These are phyloP conservation scores for Cephus pulcher DNA, from an alignment of 2,888 invertebrate genomes.

Conservation along the genomic window DNA sequence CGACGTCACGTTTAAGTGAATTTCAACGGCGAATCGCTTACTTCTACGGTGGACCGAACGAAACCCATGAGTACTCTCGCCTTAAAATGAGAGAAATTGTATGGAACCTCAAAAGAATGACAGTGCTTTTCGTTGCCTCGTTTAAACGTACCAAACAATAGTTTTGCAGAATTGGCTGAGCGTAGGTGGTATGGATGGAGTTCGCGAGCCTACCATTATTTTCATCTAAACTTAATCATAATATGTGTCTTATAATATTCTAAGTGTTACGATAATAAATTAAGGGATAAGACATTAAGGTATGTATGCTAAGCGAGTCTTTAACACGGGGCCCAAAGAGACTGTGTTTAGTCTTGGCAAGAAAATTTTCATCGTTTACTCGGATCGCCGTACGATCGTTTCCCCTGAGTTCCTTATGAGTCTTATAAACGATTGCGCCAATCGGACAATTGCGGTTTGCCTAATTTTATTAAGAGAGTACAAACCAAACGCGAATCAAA, in stretches of 20 bases:
- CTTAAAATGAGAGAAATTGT: background rate
- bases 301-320: conserved; percentile 12
- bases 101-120: background rate
- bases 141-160: background rate
- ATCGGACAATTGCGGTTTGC: background rate
- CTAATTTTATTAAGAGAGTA: background rate
- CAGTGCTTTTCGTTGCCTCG: background rate
- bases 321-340: background rate
- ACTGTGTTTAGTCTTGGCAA: background rate
- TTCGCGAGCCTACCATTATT: conserved; percentile 16
- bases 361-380: background rate
- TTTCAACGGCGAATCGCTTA: background rate
- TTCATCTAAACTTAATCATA: conserved; percentile 20
- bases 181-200: conserved; percentile 6
- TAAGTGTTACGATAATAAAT: conserved; percentile 24
- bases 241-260: conserved; percentile 26
- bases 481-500: background rate
- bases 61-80: background rate
- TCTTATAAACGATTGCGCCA: background rate
- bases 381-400: too few species aligned
- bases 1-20: background rate
- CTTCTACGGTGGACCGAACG: background rate
- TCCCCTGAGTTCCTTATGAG: background rate
- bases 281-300: conserved; percentile 17
- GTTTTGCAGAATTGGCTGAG: background rate